These are phyloP conservation scores for Aythya baeri DNA, from an alignment of 2,113 vertebrate genomes.

Conservation along the genomic window DNA sequence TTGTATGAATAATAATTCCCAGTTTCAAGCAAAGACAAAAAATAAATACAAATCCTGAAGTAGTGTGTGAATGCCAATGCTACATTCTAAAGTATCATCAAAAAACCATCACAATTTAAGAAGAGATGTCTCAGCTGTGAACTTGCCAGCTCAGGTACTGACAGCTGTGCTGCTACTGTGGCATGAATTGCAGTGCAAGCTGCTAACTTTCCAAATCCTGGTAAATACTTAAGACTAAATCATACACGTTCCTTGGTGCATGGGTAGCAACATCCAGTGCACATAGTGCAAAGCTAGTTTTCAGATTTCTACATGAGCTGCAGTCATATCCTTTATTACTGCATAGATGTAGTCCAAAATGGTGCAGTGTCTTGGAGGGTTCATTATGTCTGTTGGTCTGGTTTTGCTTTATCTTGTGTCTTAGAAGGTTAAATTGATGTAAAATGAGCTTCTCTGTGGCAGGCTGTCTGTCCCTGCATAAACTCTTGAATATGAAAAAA, in stretches of 20 bases:
- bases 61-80: background rate
- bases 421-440: background rate
- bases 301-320: background rate
- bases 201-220: background rate
- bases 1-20: background rate
- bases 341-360: background rate
- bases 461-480: background rate
- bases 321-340: background rate
- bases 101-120: background rate
- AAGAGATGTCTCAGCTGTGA: background rate
- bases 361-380: background rate
- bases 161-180: background rate
- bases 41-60: background rate
- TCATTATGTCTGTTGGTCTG: background rate
- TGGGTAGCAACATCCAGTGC: background rate
- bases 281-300: background rate
- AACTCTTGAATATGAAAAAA: background rate
- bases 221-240: background rate
- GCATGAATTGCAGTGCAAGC: background rate
- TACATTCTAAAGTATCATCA: background rate
- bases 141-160: background rate
- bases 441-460: background rate
- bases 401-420: background rate
- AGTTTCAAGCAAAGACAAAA: background rate
- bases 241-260: accelerated